phyloP scores from a whole-genome alignment of 2,797 vertebrate genomes.

The Loriculus beryllinus region DNA sequence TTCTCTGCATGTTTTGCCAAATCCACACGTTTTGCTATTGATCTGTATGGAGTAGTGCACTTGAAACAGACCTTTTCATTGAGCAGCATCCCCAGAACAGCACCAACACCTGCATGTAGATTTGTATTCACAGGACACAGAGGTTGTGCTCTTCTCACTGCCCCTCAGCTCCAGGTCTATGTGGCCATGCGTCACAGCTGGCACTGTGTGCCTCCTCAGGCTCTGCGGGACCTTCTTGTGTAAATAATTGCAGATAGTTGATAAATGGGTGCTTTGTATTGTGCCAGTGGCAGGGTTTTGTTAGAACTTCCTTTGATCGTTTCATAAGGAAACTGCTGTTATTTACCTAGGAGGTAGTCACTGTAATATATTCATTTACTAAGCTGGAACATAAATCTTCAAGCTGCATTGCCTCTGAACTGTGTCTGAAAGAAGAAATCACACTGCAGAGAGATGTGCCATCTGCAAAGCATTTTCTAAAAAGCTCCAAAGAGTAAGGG shows the following conservation, averaged over 20 bases:
- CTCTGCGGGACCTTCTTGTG: background rate
- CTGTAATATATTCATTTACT: background rate
- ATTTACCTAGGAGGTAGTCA: slow-evolving; percentile 43
- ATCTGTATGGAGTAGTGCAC: background rate
- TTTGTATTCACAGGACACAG: background rate
- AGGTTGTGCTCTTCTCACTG: background rate
- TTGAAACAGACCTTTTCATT: background rate
- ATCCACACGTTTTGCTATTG: background rate
- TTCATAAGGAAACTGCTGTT: slow-evolving; percentile 25
- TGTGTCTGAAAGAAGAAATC: slow-evolving; percentile 13
- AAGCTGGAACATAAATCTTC: background rate
- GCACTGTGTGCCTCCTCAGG: background rate
- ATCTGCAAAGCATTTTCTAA: slow-evolving; percentile 59
- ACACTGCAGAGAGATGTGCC: background rate
- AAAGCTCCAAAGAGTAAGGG: slow-evolving; percentile 28
- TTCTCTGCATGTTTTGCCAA: background rate
- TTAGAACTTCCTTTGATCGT: slow-evolving; percentile 46
- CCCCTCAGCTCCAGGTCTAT: background rate
- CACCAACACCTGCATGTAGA: rapidly evolving
- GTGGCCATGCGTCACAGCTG: background rate
- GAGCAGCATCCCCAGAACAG: background rate
- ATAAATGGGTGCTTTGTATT: slow-evolving; percentile 28
- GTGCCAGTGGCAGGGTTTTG: slow-evolving; percentile 24
- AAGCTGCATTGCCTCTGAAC: background rate
- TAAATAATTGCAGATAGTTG: slow-evolving; percentile 44